Base-by-base conservation (phyloP, 2,888 invertebrate genomes). In the Ectemnius lituratus region DNA sequence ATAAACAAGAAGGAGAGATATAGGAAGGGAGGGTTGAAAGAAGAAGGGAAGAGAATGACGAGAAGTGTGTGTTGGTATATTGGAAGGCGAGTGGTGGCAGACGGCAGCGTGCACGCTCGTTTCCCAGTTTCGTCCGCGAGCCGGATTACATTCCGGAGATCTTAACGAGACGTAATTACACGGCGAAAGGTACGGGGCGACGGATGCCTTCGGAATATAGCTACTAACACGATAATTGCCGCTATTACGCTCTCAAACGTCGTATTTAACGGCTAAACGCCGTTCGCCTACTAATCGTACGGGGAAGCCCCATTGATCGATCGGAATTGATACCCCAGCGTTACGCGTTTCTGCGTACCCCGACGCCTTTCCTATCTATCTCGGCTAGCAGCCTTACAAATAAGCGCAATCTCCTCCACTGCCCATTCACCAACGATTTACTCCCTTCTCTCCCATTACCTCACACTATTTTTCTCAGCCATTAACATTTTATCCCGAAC, bases 211-310 rank as follows among this genome's bases (percentile, higher is more conserved):
- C 78, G 83, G 84, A 88, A 87, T 85, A 86, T 79, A 84, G 85
- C 85, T 79, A 88, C 88, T 89, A 88, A 89, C 89, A 87, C 87
- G 89, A 89, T 90, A 90, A 90, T 90, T 90, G 89, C 87, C 85
- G 86, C 86, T 87, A 88, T 90, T 90, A 89, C 86, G 85, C 80
- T 83, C 84, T 82, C 85, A 85, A 88, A 88, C 87, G 88, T 88
- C 89, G 88, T 87, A 88, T 89, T 89, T 89, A 90, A 88, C 87
- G 78, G 84, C 82, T 88, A 88, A 89, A 89, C 86, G 88, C 81
- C 80, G 76, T 83, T 88, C 84, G 87, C 85, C 87, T 86, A 85
- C 86, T 88, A 88, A 89, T 89, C 87, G 85, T 76, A 60, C 68
- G 69, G 72, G 73, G 77, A 75, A 73, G 65, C 73, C 65, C 75